Evolutionary conservation across 1,140 invertebrate species (phyloP).

Genomic region (Colletes latitarsis): DNA sequence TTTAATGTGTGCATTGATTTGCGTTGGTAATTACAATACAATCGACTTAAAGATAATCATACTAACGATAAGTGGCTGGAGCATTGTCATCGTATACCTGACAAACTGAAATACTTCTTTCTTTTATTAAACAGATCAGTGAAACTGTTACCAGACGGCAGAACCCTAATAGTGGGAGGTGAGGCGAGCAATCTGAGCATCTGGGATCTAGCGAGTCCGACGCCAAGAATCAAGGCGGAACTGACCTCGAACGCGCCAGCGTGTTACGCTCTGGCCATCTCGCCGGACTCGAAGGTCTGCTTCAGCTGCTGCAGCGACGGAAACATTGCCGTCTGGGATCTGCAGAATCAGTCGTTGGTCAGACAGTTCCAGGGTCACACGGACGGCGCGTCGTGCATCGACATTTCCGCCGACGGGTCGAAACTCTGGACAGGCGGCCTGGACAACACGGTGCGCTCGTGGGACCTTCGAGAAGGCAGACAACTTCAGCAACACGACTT

Average conservation of each 20-base stretch:
- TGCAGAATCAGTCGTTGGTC: slow-evolving; percentile 95
- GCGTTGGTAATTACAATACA: no score
- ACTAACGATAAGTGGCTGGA: no score
- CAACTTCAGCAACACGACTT: slow-evolving; percentile 99
- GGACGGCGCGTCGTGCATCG: slow-evolving; percentile 98
- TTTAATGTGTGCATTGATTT: no score
- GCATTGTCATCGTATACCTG: no score
- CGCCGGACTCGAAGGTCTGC: slow-evolving; percentile 97
- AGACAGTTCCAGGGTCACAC: slow-evolving; percentile 98
- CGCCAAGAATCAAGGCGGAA: slow-evolving; percentile 95
- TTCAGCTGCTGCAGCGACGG: slow-evolving; percentile 98
- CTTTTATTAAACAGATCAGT: slow-evolving; percentile 83
- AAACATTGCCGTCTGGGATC: slow-evolving; percentile 97
- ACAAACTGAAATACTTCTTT: not conserved
- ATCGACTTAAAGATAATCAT: no score
- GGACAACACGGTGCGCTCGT: slow-evolving; percentile 98
- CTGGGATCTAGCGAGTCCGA: slow-evolving; percentile 96
- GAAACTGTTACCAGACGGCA: slow-evolving; percentile 97
- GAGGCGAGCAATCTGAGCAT: slow-evolving; percentile 98
- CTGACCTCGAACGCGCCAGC: slow-evolving; percentile 97
- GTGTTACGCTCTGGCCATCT: slow-evolving; percentile 98
- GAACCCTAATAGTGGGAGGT: slow-evolving; percentile 98
- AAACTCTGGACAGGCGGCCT: slow-evolving; percentile 98
- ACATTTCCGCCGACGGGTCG: slow-evolving; percentile 97
- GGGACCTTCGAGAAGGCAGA: slow-evolving; percentile 96